phyloP scores from a whole-genome alignment of 2,888 invertebrate species.

The Micropterix aruncella region DNA sequence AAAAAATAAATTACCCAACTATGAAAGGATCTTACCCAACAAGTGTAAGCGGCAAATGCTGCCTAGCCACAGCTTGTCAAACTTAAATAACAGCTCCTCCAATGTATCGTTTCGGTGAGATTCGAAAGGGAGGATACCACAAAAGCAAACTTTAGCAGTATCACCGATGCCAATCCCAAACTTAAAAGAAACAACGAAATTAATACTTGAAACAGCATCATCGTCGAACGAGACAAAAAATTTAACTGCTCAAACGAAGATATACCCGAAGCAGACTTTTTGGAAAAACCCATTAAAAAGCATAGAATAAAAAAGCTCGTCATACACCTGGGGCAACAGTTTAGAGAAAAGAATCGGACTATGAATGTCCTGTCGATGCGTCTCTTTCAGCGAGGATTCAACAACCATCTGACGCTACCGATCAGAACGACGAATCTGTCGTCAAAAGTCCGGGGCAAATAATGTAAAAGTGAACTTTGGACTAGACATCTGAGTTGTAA shows the following conservation, averaged over 20 bases:
- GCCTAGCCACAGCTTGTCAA: constrained; percentile 41
- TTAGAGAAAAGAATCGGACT: constrained; percentile 53
- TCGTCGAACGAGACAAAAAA: constrained; percentile 31
- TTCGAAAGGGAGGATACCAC: constrained; percentile 30
- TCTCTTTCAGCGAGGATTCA: constrained; percentile 68
- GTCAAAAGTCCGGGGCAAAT: constrained; percentile 31
- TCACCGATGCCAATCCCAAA: constrained; percentile 58
- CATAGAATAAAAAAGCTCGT: constrained; percentile 29
- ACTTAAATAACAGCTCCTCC: constrained; percentile 36
- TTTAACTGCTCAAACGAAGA: constrained; percentile 35
- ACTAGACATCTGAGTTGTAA: constrained; percentile 27
- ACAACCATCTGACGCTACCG: constrained; percentile 61
- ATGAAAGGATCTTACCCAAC: constrained; percentile 38
- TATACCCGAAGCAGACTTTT: constrained; percentile 37
- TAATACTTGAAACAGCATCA: constrained; percentile 47
- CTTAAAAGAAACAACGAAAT: constrained; percentile 42
- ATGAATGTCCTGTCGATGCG: constrained; percentile 86
- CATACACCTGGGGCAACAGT: constrained; percentile 37
- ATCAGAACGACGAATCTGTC: constrained; percentile 40
- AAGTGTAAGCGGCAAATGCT: constrained; percentile 41
- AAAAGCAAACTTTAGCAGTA: constrained; percentile 45
- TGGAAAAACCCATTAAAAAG: constrained; percentile 20
- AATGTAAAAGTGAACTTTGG: constrained; percentile 40
- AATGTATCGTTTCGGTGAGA: constrained; percentile 34
- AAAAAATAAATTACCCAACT: constrained; percentile 59